phyloP scores from a whole-genome alignment of 2,797 vertebrate species.

The Centropyge bicolor region DNA sequence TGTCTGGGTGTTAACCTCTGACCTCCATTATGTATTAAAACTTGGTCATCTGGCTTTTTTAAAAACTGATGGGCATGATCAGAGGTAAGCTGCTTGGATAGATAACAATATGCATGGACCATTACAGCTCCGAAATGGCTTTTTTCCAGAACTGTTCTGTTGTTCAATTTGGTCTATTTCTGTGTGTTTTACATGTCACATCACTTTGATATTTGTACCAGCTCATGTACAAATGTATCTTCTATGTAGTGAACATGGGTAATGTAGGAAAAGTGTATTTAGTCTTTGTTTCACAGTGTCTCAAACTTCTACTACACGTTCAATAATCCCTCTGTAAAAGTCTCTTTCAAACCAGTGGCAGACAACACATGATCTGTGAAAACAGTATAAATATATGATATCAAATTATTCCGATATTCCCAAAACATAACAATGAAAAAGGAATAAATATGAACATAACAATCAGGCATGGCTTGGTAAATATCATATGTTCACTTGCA shows the following conservation, averaged over 20 bases:
- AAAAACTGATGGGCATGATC: background rate
- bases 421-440: conserved; percentile 1
- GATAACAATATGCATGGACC: background rate
- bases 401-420: background rate
- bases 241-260: background rate
- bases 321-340: background rate
- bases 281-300: background rate
- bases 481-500: conserved; percentile 5
- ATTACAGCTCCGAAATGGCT: background rate
- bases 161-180: background rate
- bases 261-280: background rate
- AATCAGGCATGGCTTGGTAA: background rate
- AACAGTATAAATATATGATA: background rate
- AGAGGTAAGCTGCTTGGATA: background rate
- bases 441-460: background rate
- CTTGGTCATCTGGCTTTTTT: background rate
- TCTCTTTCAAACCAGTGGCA: background rate
- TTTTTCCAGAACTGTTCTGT: background rate
- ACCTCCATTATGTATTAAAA: background rate
- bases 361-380: conserved; percentile 10
- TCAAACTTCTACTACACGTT: background rate
- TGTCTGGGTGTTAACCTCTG: conserved; percentile 11
- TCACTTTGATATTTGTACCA: conserved; percentile 7
- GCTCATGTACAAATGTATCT: background rate
- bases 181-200: background rate